These are phyloP conservation scores for Heterocephalus glaber DNA, from an alignment of 2,113 vertebrate genomes.

Conservation along the genomic window DNA sequence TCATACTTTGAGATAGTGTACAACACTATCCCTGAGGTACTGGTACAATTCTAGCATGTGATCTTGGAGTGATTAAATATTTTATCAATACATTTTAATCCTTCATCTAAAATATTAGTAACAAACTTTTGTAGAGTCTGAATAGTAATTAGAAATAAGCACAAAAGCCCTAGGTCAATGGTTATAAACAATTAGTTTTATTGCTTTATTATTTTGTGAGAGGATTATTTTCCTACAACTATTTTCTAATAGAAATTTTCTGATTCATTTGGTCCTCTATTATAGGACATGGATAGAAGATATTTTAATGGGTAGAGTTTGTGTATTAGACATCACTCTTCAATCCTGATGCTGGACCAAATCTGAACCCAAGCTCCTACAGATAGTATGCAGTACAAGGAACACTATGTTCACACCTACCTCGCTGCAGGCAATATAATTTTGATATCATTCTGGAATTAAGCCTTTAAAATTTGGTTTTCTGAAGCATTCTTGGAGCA, in stretches of 20 bases:
- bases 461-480: not conserved
- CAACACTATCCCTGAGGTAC: not conserved
- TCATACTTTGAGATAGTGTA: not conserved
- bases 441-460: not conserved
- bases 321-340: not conserved
- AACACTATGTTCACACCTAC: not conserved
- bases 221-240: not conserved
- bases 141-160: not conserved
- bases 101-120: not conserved
- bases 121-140: not conserved
- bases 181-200: not conserved
- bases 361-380: not conserved
- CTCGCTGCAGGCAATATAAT: not conserved
- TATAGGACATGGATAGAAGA: not conserved
- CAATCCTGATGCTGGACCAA: not conserved
- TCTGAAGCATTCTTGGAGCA: not conserved
- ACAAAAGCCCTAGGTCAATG: not conserved
- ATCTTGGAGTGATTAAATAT: not conserved
- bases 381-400: accelerated
- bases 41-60: not conserved
- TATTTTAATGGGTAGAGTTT: not conserved
- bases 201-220: not conserved
- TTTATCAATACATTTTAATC: not conserved
- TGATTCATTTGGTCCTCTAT: not conserved
- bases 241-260: not conserved